Conservation (phyloP, 2,888 invertebrate species). For the Amblyjoppa fuscipennis region DNA sequence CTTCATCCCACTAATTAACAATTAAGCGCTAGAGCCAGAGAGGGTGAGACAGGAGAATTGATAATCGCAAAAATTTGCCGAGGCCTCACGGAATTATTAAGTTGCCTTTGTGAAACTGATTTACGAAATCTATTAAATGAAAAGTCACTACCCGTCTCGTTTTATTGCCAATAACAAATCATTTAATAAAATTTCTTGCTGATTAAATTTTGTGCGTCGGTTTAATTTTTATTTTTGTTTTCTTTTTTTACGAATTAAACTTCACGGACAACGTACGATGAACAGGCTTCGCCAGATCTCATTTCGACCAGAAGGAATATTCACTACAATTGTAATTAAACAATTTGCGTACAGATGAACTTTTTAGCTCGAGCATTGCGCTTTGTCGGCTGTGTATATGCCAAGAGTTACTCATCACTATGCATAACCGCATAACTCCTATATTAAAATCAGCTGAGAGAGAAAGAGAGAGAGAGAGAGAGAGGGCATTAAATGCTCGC, state of each 20-base stretch:
- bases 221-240: too few species aligned
- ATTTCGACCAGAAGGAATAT: conserved; percentile 58
- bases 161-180: background rate
- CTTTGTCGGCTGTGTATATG: conserved; percentile 64
- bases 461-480: conserved; percentile 52
- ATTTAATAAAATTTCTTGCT: background rate
- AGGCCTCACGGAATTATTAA: conserved; percentile 38
- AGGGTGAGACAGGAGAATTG: conserved; percentile 47
- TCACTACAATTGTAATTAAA: conserved; percentile 82
- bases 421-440: conserved; percentile 84
- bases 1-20: conserved; percentile 74
- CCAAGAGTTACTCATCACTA: conserved; percentile 78
- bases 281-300: background rate
- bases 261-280: background rate
- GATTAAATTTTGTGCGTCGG: background rate
- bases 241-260: conserved; percentile 9
- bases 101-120: conserved; percentile 28
- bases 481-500: conserved; percentile 79
- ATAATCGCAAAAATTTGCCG: conserved; percentile 57
- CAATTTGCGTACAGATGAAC: conserved; percentile 85
- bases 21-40: conserved; percentile 63
- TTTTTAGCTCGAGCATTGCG: conserved; percentile 81
- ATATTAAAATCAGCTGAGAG: conserved; percentile 80
- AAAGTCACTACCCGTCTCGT: background rate
- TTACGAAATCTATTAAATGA: conserved; percentile 3